These are phyloP conservation scores for Orthonychiurus folsomi DNA, from an alignment of 2,888 invertebrate species.

Conservation along the genomic window DNA sequence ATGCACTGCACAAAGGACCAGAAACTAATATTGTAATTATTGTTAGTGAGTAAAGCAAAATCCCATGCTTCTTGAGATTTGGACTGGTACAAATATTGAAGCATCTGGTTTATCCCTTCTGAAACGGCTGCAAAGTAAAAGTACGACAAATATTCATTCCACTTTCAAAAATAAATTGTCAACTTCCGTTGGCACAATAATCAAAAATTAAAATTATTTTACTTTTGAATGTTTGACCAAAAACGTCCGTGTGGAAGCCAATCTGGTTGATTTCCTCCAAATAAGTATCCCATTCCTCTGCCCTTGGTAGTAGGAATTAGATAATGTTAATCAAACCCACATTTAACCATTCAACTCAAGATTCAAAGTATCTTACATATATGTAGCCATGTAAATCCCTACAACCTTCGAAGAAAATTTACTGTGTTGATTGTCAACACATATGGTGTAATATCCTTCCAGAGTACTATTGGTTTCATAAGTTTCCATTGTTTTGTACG, in stretches of 20 bases:
- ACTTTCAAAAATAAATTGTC: no score
- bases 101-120: slow-evolving; percentile 72
- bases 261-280: not conserved
- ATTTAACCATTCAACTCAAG: not conserved
- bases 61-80: slow-evolving; percentile 72
- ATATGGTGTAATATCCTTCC: slow-evolving; percentile 6
- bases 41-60: slow-evolving; percentile 67
- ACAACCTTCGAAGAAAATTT: slow-evolving; percentile 11
- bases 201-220: not conserved
- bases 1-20: slow-evolving; percentile 82
- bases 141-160: not conserved
- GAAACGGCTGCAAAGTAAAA: slow-evolving; percentile 54
- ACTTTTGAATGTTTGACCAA: not conserved
- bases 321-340: not conserved
- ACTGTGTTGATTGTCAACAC: slow-evolving; percentile 11
- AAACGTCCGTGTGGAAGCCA: not conserved
- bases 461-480: not conserved
- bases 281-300: not conserved
- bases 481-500: slow-evolving; percentile 2
- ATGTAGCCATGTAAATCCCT: slow-evolving; percentile 5
- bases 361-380: not conserved
- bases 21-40: slow-evolving; percentile 74
- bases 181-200: no score
- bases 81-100: slow-evolving; percentile 71
- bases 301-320: not conserved